Evolutionary conservation across 2,797 vertebrate species (phyloP), one percentile per base, ranked within the genome.

Genomic region (Pangasius macronema): DNA sequence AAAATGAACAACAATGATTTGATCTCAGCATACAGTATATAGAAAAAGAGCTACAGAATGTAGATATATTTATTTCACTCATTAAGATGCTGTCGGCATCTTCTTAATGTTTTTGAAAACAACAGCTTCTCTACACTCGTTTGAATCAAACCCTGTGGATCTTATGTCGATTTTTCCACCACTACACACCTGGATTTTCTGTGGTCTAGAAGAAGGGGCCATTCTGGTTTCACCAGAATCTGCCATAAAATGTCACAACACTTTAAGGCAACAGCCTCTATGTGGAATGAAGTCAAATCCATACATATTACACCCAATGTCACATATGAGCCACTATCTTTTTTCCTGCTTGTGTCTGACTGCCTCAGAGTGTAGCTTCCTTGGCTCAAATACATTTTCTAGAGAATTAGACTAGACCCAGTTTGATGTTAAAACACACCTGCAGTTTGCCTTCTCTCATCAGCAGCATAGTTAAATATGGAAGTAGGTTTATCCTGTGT

Each of bases 201-300:
- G 77, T 59, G 33, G 10, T 39, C 2, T 57, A 2, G 18, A 81
- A 59, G 30, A 79, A 55, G 20, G 4, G 5, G 33, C 33, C n/a
- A n/a, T n/a, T n/a, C n/a, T 59, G 22, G 4, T 39, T 59, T 59
- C 39, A 65, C 80, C 24, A 11, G 27, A 63, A 82, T 49, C 27
- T 22, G 20, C 8, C 27, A 27, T 63, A 63, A 11, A 49, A 82
- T 65, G 39, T 65, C 27, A 65, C 80, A 82, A 24, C 46, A 63
- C 53, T 85, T 63, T 3, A 51, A 80, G 85, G 53, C 79, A 61
- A 36, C 3, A 3, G 36, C 22, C 36, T 81, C 33, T 81, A 63
- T 63, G 24, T 81, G 57, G 13, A 81, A 27, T 61, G 83, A 85
- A 85, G 57, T 85, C 57, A 85, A 67, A 59, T 67, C 84, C 39